Base-by-base conservation (phyloP, 2,888 invertebrate species). In the Cremastinae sp. region DNA sequence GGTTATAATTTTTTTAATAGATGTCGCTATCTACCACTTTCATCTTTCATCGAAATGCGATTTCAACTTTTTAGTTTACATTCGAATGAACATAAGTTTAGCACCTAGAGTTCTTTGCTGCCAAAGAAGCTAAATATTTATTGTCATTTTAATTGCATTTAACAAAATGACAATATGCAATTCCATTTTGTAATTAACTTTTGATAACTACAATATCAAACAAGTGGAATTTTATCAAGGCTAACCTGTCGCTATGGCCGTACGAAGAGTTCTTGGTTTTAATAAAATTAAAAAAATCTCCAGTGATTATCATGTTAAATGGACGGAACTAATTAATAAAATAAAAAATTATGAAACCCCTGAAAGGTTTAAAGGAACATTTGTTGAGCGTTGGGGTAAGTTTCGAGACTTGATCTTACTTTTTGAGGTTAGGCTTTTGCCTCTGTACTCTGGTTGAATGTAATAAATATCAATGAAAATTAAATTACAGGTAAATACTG, bases 401-500 rank as follows among this genome's bases (percentile, higher is more conserved):
- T 79, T 56, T 71, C 59, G 8, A 28, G 28, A 28, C 28, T 2
- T 3, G 5, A 12, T 51, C 53, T 56, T 47, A 58, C 37, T 12
- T 61, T 69, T 73, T 51, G 41, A 74, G 62, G 69, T 66, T 74
- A 71, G 39, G 10, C 18, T 35, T 35, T 35, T 3, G 7, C 10
- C 18, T 10, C 20, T 10, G 49, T 49, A 5, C 18, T n/a, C 12
- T 12, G 5, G 0, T 37, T 5, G 9, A 9, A n/a, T 8, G n/a
- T 2, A 41, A 8, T n/a, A 41, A 41, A 41, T 5, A 5, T 45
- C 12, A 2, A 12, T 14, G 2, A 14, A 45, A 14, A 45, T 45
- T 12, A 4, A 12, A 35, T 43, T 45, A 37, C 20, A 89, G 91
- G 92, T 5, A 91, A 92, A 77, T 96, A 95, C 88, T 96, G 96